Percentiles rank a stretch among this genome's conserved stretches.
These are phyloP conservation scores for Anthopleura xanthogrammica DNA, from an alignment of 92 coral and sea anemone genomes.

Conservation along the genomic window DNA sequence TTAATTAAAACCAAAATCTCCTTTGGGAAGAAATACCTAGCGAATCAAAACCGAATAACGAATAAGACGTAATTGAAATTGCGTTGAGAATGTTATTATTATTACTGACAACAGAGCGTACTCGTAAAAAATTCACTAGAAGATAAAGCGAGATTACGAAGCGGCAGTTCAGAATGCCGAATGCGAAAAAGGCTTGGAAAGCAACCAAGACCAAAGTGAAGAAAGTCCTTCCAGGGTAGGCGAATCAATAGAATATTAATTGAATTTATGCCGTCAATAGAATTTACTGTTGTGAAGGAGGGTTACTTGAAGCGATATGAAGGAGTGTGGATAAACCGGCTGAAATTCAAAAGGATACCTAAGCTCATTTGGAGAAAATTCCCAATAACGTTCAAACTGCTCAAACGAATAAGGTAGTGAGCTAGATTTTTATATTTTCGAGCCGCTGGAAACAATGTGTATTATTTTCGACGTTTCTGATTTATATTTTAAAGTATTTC, in stretches of 20 bases:
- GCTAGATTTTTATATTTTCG: too few species aligned
- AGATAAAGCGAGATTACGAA: background rate
- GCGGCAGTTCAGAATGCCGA: constrained; percentile 24
- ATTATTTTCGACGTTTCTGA: background rate
- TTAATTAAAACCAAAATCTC: constrained; percentile 4
- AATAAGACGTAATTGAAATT: background rate
- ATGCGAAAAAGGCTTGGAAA: constrained; percentile 37
- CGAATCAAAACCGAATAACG: constrained; percentile 20
- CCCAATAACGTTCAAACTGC: too few species aligned
- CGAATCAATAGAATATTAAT: too few species aligned
- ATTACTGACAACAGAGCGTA: background rate
- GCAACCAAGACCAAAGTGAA: constrained; percentile 28
- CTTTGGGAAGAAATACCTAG: background rate
- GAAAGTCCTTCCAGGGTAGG: constrained; percentile 27
- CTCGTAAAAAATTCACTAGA: constrained; percentile 24
- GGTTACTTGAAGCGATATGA: background rate
- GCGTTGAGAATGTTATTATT: background rate
- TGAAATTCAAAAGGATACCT: too few species aligned
- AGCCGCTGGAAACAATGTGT: too few species aligned
- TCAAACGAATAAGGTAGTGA: too few species aligned
- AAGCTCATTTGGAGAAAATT: too few species aligned
- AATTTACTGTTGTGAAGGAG: too few species aligned
- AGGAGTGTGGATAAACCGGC: background rate
- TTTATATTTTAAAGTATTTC: background rate
- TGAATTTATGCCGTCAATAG: background rate